Percentiles rank a stretch among this genome's conserved stretches.
Conservation (phyloP, 2,797 vertebrate genomes). For the Corythornis leucogaster region DNA sequence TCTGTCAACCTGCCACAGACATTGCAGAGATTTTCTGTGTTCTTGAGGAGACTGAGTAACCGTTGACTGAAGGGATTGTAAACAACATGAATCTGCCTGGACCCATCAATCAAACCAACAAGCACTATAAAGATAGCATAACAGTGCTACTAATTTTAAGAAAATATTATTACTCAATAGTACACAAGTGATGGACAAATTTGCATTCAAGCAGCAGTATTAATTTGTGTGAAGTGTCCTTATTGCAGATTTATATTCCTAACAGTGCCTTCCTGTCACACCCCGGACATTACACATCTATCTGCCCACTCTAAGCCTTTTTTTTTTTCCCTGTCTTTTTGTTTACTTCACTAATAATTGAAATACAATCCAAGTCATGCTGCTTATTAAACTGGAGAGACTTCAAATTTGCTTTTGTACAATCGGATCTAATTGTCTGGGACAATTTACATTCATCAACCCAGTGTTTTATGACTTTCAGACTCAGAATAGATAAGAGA, state of each 20-base stretch:
- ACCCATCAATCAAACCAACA: background rate
- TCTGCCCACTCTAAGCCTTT: background rate
- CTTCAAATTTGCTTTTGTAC: constrained; percentile 70
- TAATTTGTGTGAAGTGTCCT: background rate
- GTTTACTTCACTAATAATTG: constrained; percentile 45
- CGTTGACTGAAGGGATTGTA: background rate
- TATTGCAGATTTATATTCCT: background rate
- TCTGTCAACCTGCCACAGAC: background rate
- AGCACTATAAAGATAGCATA: background rate
- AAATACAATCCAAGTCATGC: constrained; percentile 52
- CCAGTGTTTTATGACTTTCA: constrained; percentile 67
- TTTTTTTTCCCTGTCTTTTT: background rate
- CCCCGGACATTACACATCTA: constrained; percentile 10
- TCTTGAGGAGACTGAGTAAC: background rate
- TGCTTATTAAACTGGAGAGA: constrained; percentile 75
- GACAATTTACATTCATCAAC: constrained; percentile 72
- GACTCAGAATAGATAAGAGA: constrained; percentile 69
- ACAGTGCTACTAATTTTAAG: background rate
- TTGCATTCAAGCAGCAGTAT: background rate
- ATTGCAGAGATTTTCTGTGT: background rate
- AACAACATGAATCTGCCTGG: background rate
- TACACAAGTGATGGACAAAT: background rate
- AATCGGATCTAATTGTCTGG: constrained; percentile 74
- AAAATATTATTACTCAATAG: background rate
- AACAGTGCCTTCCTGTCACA: background rate